Percentiles rank a stretch among this genome's conserved stretches.
Evolutionary conservation across 2,888 invertebrate species (phyloP).

Genomic region (Gastracanthus pulcherrimus): DNA sequence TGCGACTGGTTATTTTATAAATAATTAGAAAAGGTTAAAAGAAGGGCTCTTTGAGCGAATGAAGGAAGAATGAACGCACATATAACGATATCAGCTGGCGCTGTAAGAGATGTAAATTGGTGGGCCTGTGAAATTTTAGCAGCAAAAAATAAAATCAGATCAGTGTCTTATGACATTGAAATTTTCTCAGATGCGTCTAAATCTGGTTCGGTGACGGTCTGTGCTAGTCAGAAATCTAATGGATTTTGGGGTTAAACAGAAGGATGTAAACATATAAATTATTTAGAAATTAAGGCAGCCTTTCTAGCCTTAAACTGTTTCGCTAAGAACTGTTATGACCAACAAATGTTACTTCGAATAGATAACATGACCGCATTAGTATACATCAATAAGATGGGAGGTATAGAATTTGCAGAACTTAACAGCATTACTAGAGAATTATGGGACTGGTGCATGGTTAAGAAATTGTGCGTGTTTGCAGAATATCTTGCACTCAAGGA

Average conservation of each 20-base stretch:
- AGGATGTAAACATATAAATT: constrained; percentile 25
- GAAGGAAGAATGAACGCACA: constrained; percentile 35
- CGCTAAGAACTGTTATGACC: neutral
- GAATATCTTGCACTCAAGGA: constrained; percentile 57
- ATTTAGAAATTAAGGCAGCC: constrained; percentile 20
- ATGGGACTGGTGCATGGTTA: too few relatives aligned
- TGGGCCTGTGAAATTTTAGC: neutral
- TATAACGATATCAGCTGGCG: neutral
- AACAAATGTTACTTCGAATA: constrained; percentile 11
- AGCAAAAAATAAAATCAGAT: neutral
- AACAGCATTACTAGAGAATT: too few relatives aligned
- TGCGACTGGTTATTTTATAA: constrained; percentile 55
- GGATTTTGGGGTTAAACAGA: too few relatives aligned
- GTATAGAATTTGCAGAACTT: too few relatives aligned
- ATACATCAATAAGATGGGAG: too few relatives aligned
- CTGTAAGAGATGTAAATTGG: neutral
- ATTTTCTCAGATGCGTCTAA: constrained; percentile 10
- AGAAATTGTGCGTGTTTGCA: constrained; percentile 57
- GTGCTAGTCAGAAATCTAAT: too few relatives aligned
- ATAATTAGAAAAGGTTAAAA: constrained; percentile 14
- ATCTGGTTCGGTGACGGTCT: too few relatives aligned
- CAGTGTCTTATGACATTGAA: neutral
- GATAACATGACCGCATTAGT: constrained; percentile 35
- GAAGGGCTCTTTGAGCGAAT: neutral
- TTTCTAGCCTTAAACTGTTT: neutral